phyloP scores from a whole-genome alignment of 2,113 vertebrate species.

The Brachypteracias leptosomus region DNA sequence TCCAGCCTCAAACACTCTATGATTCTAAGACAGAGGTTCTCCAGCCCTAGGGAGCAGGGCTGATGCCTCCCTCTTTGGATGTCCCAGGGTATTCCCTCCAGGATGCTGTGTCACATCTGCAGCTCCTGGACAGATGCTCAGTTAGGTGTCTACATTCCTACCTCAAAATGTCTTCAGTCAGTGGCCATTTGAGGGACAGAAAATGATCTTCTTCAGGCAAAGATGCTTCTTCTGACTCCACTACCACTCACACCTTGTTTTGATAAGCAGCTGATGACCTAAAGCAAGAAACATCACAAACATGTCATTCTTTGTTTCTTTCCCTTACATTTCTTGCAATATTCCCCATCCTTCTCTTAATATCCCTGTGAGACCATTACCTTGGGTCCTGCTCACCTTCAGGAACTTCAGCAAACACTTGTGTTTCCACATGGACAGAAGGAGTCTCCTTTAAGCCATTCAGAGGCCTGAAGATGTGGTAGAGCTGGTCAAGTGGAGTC shows the following conservation, averaged over 20 bases:
- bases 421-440: neutral
- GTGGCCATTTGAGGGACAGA: neutral
- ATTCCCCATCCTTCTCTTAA: neutral
- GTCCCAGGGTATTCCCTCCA: neutral
- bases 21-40: neutral
- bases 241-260: neutral
- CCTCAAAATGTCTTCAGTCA: neutral
- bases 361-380: neutral
- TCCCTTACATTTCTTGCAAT: neutral
- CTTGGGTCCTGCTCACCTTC: neutral
- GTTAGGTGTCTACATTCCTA: neutral
- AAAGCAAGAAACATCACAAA: neutral
- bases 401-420: rapidly evolving
- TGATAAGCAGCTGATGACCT: neutral
- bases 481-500: neutral
- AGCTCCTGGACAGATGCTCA: neutral
- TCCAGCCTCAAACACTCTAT: too few species aligned
- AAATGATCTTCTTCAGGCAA: neutral
- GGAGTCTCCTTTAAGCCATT: neutral
- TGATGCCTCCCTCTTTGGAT: neutral
- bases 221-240: neutral
- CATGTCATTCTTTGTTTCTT: rapidly evolving
- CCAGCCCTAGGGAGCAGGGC: neutral
- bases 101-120: neutral
- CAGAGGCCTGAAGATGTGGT: neutral